Percentiles rank a stretch among this genome's conserved stretches.
Evolutionary conservation across 2,113 vertebrate species (phyloP).

Genomic region (Elephantulus edwardii): DNA sequence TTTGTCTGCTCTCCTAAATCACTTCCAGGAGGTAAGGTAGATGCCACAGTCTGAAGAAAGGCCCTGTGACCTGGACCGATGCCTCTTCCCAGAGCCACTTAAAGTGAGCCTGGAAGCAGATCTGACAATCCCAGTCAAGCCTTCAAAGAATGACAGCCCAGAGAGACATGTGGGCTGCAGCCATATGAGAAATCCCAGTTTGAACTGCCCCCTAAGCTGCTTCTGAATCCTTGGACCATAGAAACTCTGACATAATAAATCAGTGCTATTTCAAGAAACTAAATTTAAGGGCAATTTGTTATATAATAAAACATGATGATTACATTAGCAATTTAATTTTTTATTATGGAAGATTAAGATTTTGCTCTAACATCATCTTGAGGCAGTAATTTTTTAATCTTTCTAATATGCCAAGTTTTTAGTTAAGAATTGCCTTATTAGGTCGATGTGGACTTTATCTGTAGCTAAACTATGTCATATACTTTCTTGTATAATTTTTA

Average conservation of each 20-base stretch:
- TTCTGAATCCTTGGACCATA: not conserved
- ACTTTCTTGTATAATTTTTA: not conserved
- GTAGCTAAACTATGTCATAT: not conserved
- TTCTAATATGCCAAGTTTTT: not conserved
- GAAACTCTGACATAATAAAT: not conserved
- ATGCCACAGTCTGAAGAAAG: not conserved
- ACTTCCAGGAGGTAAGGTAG: not conserved
- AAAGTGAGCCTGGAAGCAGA: not conserved
- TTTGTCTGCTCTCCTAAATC: not conserved
- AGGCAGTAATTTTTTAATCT: not conserved
- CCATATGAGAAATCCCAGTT: no score
- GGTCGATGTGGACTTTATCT: not conserved
- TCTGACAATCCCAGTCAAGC: not conserved
- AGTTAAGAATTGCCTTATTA: not conserved
- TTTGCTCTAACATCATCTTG: not conserved
- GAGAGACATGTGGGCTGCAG: not conserved
- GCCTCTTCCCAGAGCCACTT: not conserved
- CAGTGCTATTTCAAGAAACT: not conserved
- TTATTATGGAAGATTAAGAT: not conserved
- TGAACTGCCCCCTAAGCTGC: not conserved
- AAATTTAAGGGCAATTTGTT: slow-evolving; percentile 13
- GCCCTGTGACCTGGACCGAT: not conserved
- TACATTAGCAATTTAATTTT: not conserved
- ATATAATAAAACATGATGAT: not conserved
- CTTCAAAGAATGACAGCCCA: not conserved